phyloP scores from a whole-genome alignment of 2,888 invertebrate genomes.

The Capitulum mitella region DNA sequence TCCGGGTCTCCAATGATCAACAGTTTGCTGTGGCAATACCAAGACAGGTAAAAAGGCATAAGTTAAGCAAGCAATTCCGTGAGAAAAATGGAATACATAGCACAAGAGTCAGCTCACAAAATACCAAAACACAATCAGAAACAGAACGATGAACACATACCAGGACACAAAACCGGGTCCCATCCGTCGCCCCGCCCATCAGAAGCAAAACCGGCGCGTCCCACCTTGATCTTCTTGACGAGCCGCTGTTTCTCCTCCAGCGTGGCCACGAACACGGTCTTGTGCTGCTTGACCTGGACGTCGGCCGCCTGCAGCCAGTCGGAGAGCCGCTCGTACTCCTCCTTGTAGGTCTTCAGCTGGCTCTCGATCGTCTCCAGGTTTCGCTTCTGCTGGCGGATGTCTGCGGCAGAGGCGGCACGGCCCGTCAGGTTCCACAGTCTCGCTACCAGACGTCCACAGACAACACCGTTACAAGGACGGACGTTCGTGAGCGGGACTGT shows the following conservation, averaged over 20 bases:
- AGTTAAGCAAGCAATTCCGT: too few relatives aligned
- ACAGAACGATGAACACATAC: neutral
- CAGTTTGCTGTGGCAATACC: too few relatives aligned
- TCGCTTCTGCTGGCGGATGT: constrained; percentile 74
- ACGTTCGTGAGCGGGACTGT: too few relatives aligned
- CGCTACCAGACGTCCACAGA: too few relatives aligned
- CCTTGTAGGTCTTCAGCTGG: constrained; percentile 85
- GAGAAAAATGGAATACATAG: constrained; percentile 5
- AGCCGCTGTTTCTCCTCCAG: constrained; percentile 76
- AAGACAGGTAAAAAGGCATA: too few relatives aligned
- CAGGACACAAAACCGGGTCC: neutral
- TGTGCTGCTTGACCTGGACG: constrained; percentile 81
- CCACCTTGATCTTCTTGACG: constrained; percentile 48
- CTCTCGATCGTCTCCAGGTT: constrained; percentile 70
- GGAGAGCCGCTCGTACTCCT: constrained; percentile 80
- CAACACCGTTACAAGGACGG: too few relatives aligned
- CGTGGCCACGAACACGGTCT: constrained; percentile 69
- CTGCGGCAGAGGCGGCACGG: constrained; percentile 43
- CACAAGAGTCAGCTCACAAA: too few relatives aligned
- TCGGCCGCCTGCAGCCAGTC: constrained; percentile 91
- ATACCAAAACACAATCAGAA: too few relatives aligned
- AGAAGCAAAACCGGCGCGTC: too few relatives aligned
- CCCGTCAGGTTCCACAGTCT: too few relatives aligned
- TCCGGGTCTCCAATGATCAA: too few relatives aligned
- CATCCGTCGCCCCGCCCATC: neutral